Evolutionary conservation across 1,140 invertebrate genomes (phyloP).

Genomic region (Trachymyrmex septentrionalis): DNA sequence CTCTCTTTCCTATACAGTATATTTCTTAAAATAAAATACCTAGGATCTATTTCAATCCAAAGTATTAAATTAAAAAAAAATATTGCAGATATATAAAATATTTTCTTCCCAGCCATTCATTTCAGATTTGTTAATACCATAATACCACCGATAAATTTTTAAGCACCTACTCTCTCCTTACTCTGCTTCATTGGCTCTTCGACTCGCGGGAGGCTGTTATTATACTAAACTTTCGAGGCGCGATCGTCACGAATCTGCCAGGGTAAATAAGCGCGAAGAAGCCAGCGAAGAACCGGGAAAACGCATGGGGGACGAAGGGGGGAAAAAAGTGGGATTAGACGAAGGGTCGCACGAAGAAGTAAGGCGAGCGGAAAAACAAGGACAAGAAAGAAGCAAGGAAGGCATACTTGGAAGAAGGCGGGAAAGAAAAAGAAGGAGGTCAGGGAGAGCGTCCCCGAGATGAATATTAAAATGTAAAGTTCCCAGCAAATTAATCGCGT

Average conservation of each 20-base stretch:
- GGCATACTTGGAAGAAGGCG: background rate
- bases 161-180: constrained; percentile 2
- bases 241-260: constrained; percentile 27
- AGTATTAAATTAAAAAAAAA: background rate
- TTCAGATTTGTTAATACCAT: constrained; percentile 25
- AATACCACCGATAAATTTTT: constrained; percentile 57
- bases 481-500: constrained; percentile 82
- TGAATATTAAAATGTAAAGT: constrained; percentile 83
- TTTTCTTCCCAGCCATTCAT: background rate
- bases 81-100: background rate
- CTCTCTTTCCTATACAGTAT: too few species aligned
- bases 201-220: constrained; percentile 35
- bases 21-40: too few species aligned
- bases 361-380: constrained; percentile 15
- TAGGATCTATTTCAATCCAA: background rate
- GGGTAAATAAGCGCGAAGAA: constrained; percentile 52
- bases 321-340: constrained; percentile 39
- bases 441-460: constrained; percentile 66
- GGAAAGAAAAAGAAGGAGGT: background rate
- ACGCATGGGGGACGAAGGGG: background rate
- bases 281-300: background rate
- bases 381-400: background rate
- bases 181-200: constrained; percentile 49
- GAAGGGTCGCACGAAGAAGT: constrained; percentile 29
- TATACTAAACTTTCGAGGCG: constrained; percentile 44